phyloP scores from a whole-genome alignment of 2,113 vertebrate species.

The Podiceps cristatus region DNA sequence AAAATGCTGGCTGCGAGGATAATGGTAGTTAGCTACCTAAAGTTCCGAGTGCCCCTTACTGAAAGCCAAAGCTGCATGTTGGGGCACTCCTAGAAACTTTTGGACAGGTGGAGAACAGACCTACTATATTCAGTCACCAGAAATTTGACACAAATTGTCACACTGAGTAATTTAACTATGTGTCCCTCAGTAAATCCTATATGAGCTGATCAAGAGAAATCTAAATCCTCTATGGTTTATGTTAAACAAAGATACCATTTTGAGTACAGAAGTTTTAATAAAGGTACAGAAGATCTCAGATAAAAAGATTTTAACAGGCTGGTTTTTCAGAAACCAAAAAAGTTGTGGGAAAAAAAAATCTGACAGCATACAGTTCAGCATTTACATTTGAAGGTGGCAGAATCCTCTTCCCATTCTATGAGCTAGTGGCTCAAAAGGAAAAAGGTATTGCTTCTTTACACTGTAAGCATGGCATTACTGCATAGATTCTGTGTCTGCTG shows the following conservation, averaged over 20 bases:
- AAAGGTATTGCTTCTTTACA: neutral
- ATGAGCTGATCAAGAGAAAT: neutral
- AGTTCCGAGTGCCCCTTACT: neutral
- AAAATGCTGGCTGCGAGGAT: neutral
- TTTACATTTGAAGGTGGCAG: neutral
- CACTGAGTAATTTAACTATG: neutral
- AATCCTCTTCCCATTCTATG: neutral
- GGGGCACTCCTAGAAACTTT: neutral
- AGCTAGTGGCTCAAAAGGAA: neutral
- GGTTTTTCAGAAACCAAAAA: neutral
- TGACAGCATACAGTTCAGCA: neutral
- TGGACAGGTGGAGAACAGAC: neutral
- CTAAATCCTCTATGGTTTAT: neutral
- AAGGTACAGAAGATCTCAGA: neutral
- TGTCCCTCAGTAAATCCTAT: neutral
- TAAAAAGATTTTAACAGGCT: neutral
- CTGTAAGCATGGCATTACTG: neutral
- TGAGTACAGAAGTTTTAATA: neutral
- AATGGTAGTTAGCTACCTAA: neutral
- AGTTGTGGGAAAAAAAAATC: neutral
- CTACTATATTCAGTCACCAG: neutral
- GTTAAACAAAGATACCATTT: neutral
- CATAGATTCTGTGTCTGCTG: neutral
- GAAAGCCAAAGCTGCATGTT: neutral
- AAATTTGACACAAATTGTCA: neutral